Evolutionary conservation across 2,797 vertebrate species (phyloP).

Genomic region (Petrocephalus sullivani): DNA sequence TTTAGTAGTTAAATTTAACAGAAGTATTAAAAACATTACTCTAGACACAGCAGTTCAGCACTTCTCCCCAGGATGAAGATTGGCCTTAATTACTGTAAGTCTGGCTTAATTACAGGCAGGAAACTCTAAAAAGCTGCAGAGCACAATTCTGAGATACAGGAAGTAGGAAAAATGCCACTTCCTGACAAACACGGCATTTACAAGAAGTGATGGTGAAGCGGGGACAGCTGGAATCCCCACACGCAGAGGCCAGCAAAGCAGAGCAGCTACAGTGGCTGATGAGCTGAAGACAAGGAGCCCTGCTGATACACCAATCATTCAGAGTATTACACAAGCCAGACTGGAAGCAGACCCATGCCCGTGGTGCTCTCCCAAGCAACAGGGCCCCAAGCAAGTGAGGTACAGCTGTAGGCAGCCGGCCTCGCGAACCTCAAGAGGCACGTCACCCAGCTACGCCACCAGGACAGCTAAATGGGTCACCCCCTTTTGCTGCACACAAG

Average conservation of each 20-base stretch:
- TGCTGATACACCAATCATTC: background rate
- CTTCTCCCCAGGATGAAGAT: background rate
- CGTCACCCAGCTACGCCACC: conserved; percentile 19
- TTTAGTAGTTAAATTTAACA: background rate
- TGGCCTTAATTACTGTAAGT: conserved; percentile 22
- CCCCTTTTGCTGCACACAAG: conserved; percentile 37
- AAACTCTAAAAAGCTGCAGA: background rate
- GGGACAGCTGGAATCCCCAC: background rate
- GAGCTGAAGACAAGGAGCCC: background rate
- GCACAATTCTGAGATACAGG: conserved; percentile 1
- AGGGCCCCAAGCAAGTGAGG: background rate
- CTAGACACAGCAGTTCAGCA: background rate
- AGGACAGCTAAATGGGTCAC: conserved; percentile 39
- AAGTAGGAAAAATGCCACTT: conserved; percentile 14
- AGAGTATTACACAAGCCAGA: background rate
- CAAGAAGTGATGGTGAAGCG: background rate
- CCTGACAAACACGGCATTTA: background rate
- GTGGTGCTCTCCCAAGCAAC: background rate
- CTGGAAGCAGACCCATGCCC: background rate
- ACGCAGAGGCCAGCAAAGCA: background rate
- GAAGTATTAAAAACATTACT: background rate
- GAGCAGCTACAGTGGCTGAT: background rate
- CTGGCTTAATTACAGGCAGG: conserved; percentile 26
- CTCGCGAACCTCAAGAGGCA: conserved; percentile 25
- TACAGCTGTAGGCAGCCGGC: background rate